Percentiles rank a stretch among this genome's conserved stretches.
Evolutionary conservation across 2,113 vertebrate species (phyloP).

Genomic region (Brachyhypopomus occidentalis): DNA sequence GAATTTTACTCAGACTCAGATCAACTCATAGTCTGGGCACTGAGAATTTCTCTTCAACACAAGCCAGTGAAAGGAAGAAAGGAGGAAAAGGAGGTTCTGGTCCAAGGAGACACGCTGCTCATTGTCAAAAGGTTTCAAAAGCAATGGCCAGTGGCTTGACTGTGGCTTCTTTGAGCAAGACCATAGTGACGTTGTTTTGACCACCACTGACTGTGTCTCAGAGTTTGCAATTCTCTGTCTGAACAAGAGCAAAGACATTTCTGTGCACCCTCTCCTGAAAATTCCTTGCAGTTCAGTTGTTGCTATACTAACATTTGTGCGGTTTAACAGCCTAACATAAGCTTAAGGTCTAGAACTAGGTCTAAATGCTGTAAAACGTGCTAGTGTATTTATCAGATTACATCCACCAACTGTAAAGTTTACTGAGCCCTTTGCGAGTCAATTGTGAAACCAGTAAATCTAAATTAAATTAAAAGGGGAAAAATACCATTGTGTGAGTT

Average conservation of each 20-base stretch:
- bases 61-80: conserved; percentile 38
- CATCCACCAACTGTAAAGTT: neutral
- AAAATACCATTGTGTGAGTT: neutral
- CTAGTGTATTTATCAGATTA: conserved; percentile 6
- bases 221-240: conserved; percentile 28
- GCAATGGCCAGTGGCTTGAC: conserved; percentile 26
- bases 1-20: conserved; percentile 41
- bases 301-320: conserved; percentile 42
- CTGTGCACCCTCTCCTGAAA: conserved; percentile 18
- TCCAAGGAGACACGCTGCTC: conserved; percentile 35
- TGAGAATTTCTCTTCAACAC: conserved; percentile 33
- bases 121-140: conserved; percentile 40
- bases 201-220: conserved; percentile 8
- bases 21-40: conserved; percentile 18
- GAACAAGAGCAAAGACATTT: conserved; percentile 10
- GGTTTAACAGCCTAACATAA: conserved; percentile 35
- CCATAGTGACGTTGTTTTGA: conserved; percentile 11
- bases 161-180: conserved; percentile 25
- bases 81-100: conserved; percentile 21
- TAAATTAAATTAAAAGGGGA: neutral
- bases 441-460: too few relatives aligned
- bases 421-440: too few relatives aligned
- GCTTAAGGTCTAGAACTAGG: conserved; percentile 25
- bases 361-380: conserved; percentile 23
- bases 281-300: conserved; percentile 42